Evolutionary conservation across 2,888 invertebrate species (phyloP), one percentile per base, ranked within the genome.

Genomic region (Margaritifera margaritifera): DNA sequence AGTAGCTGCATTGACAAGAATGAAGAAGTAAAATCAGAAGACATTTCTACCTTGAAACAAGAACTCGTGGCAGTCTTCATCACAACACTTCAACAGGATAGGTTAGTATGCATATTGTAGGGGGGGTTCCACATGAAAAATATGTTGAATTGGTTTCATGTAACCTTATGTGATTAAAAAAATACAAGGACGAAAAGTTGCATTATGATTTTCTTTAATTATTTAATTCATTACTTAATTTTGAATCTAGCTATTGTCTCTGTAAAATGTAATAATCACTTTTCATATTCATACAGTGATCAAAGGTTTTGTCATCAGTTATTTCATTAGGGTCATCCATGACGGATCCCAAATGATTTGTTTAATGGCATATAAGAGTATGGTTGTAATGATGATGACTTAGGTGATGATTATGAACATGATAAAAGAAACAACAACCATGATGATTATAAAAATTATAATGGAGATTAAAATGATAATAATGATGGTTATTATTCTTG

Each of bases 21-120:
- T 62, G 72, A 77, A 58, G 78, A 82, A 54, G 77, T 79, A 18
- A 59, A 66, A 62, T 80, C 84, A 58, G 82, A 82, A 69, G 86
- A 86, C 68, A 70, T 86, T 2, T 67, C 66, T 62, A 64, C 53
- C 8, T 72, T 88, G 57, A 84, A 81, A 69, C 80, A 83, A 72
- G 86, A 86, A 61, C 68, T 88, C 53, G 77, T 86, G 24, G 76
- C 78, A 18, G 79, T 84, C 19, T 84, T 87, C 74, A 83, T 88
- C 31, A 69, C 78, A 51, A 84, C 86, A 31, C 74, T 88, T 51
- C 87, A 88, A 66, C 81, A 84, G 60, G 84, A 88, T 73, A 86
- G 80, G 87, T 87, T 77, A 72, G 55, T n/a, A 22, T 56, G 42
- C 20, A n/a, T 54, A 31, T 25, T 24, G 22, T 31, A 11, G 54